Conservation (phyloP, 2,113 vertebrate genomes). For the Gallinago jamesoni region DNA sequence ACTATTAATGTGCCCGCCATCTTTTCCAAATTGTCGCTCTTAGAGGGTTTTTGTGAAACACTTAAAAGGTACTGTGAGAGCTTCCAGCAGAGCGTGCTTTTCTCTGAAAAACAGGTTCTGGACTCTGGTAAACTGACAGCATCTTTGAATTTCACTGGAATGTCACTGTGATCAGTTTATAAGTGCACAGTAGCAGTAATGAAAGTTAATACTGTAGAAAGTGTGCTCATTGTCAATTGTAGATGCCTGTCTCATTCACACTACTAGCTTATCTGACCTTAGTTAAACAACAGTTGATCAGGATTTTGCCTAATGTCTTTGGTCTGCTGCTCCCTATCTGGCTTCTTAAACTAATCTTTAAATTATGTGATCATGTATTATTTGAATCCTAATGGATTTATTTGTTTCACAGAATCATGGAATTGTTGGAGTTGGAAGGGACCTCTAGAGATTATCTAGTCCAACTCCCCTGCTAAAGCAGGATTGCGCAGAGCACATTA, state of each 20-base stretch:
- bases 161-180: not conserved
- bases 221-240: not conserved
- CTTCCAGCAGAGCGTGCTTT: not conserved
- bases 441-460: no score
- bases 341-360: not conserved
- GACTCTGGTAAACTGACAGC: rapidly evolving
- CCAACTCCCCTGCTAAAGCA: no score
- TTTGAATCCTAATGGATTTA: not conserved
- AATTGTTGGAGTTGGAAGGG: no score
- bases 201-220: not conserved
- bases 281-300: not conserved
- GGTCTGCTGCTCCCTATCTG: not conserved
- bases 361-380: not conserved
- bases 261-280: not conserved
- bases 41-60: not conserved
- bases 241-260: not conserved
- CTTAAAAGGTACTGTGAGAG: rapidly evolving
- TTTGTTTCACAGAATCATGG: no score
- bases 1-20: not conserved
- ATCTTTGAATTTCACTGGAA: not conserved
- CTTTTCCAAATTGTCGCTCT: not conserved
- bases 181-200: not conserved
- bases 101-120: not conserved
- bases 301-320: not conserved
- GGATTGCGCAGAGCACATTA: no score